These are phyloP conservation scores for Phragmatobia fuliginosa DNA, from an alignment of 2,888 invertebrate species.

Conservation along the genomic window DNA sequence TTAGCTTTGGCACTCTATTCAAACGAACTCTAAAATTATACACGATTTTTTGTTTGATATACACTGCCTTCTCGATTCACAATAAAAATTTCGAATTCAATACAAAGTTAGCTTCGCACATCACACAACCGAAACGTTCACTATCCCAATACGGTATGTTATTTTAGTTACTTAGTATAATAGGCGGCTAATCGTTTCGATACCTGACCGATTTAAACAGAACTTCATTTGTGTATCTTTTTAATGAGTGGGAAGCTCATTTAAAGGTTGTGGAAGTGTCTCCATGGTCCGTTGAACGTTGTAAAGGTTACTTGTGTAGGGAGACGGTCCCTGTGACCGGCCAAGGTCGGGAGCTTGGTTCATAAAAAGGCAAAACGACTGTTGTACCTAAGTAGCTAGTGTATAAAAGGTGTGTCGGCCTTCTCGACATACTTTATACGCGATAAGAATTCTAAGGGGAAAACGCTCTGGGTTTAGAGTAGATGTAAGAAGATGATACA, in stretches of 20 bases:
- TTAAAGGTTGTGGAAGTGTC: slow-evolving; percentile 60
- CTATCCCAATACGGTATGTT: slow-evolving; percentile 69
- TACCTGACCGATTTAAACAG: slow-evolving; percentile 55
- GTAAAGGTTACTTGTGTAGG: slow-evolving; percentile 49
- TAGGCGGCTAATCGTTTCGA: slow-evolving; percentile 55
- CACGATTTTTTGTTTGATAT: slow-evolving; percentile 12
- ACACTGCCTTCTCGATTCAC: slow-evolving; percentile 29
- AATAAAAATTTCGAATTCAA: slow-evolving; percentile 17
- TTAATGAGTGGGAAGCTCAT: slow-evolving; percentile 51
- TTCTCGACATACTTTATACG: slow-evolving; percentile 35
- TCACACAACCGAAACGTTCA: slow-evolving; percentile 67
- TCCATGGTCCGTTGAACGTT: slow-evolving; percentile 66
- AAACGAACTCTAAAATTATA: not conserved
- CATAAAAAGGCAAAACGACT: slow-evolving; percentile 56
- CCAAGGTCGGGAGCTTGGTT: slow-evolving; percentile 63
- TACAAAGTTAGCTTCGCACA: slow-evolving; percentile 38
- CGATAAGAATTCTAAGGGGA: slow-evolving; percentile 47
- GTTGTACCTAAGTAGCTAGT: slow-evolving; percentile 30
- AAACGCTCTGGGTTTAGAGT: slow-evolving; percentile 43
- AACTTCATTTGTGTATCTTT: slow-evolving; percentile 42
- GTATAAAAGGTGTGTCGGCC: slow-evolving; percentile 52
- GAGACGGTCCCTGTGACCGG: slow-evolving; percentile 66
- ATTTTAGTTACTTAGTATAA: slow-evolving; percentile 64
- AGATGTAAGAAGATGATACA: slow-evolving; percentile 7
- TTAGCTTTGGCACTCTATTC: not conserved